Percentiles rank a stretch among this genome's conserved stretches.
Evolutionary conservation across 2,113 vertebrate genomes (phyloP).

Genomic region (Takifugu flavidus): DNA sequence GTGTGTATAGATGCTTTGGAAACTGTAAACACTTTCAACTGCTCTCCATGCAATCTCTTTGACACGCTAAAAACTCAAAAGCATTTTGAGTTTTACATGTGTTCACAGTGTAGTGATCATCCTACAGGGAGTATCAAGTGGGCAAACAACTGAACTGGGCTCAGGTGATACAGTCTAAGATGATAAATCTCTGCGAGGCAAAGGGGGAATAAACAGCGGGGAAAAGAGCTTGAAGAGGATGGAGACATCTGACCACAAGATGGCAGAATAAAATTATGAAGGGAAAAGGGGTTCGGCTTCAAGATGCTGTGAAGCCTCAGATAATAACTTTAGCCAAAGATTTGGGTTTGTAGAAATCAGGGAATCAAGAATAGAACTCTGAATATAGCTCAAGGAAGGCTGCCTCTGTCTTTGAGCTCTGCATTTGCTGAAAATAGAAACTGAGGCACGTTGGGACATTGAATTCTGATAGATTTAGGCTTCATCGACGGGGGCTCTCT

Average conservation of each 20-base stretch:
- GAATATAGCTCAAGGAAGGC: constrained; percentile 6
- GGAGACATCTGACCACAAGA: constrained; percentile 52
- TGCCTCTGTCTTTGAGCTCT: constrained; percentile 6
- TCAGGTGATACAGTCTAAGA: not conserved
- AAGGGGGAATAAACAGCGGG: not conserved
- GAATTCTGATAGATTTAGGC: constrained; percentile 17
- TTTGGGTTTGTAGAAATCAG: not conserved
- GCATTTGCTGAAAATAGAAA: constrained; percentile 19
- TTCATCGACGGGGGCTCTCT: constrained; percentile 29
- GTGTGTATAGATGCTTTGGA: constrained; percentile 5
- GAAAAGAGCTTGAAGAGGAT: not conserved
- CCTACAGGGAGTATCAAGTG: too few species aligned
- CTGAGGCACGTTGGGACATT: constrained; percentile 1
- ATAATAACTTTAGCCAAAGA: not conserved
- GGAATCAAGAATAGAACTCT: not conserved
- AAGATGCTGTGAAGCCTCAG: not conserved
- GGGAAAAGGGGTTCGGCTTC: not conserved
- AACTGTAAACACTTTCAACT: constrained; percentile 13
- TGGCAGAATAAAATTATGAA: constrained; percentile 53
- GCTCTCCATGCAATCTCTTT: constrained; percentile 15
- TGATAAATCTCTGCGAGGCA: not conserved
- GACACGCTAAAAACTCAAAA: constrained; percentile 11
- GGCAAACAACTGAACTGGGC: too few species aligned
- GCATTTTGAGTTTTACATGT: constrained; percentile 6
- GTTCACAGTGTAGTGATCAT: constrained; percentile 4